Evolutionary conservation across 2,888 invertebrate species (phyloP), one percentile per base, ranked within the genome.

Genomic region (Scotopteryx bipunctaria): DNA sequence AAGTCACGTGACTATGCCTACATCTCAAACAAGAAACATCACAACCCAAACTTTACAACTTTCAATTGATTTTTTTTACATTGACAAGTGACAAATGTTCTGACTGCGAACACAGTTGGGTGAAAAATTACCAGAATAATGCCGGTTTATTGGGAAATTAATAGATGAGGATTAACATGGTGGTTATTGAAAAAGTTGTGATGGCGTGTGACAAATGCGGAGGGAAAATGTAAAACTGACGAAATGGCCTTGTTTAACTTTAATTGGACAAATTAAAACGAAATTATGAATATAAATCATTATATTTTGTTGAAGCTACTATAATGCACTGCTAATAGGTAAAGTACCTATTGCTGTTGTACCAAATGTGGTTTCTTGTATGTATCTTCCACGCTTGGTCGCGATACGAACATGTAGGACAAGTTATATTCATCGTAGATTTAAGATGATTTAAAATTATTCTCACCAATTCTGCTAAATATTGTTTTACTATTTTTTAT

Each of bases 131-230:
- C 57, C 63, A 71, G 68, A 66, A 66, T 67, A 69, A 69, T 65
- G 63, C 60, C 61, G 59, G 62, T 66, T 74, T 71, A 73, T 77
- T 76, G 72, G 68, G 62, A 67, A 73, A 77, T 76, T 76, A 77
- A 75, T 77, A 71, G 58, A 47, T 47, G 32, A 43, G 62, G 65
- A 60, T 64, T 63, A 57, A 62, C 67, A 68, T 67, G 67, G 61
- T 59, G 63, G 63, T 67, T 67, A 72, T 67, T 71, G 67, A 71
- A 72, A 63, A 61, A 52, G 66, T 63, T 62, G 45, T 41, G 25
- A 32, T 42, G 11, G 19, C 13, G 8, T 48, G 48, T 62, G 53
- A 59, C 56, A 55, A 56, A 63, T 64, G 45, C 46, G 5, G 37
- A 38, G 33, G 25, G 23, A 31, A 31, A 11, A 4, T 43, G 5